phyloP scores from a whole-genome alignment of 2,113 vertebrate species.

The Dasyornis broadbenti region DNA sequence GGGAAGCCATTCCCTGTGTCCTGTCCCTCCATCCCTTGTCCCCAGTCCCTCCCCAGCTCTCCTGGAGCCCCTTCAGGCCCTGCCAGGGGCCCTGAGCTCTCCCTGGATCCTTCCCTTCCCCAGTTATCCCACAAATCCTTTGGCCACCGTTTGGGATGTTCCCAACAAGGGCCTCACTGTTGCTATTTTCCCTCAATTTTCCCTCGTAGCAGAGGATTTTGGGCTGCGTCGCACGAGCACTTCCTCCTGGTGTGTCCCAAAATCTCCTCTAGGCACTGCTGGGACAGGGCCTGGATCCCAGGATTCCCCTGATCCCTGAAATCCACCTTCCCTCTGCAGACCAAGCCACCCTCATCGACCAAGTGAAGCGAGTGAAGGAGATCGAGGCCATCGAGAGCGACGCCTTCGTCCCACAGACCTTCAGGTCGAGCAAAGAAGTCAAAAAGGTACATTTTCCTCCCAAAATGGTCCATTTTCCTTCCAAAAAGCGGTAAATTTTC shows the following conservation, averaged over 20 bases:
- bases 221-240: neutral
- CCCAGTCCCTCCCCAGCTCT: neutral
- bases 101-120: neutral
- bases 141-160: neutral
- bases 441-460: slow-evolving; percentile 72
- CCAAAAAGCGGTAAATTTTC: too few relatives aligned
- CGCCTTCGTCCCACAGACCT: slow-evolving; percentile 92
- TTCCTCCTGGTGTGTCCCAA: neutral
- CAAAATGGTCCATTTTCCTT: too few relatives aligned
- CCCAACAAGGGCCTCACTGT: neutral
- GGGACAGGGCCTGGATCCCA: neutral
- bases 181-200: neutral
- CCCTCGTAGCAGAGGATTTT: neutral
- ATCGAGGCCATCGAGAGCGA: slow-evolving; percentile 97
- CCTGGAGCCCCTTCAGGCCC: neutral
- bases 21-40: neutral
- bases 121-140: neutral
- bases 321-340: slow-evolving; percentile 69
- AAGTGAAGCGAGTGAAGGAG: slow-evolving; percentile 94
- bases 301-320: neutral
- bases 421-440: slow-evolving; percentile 92
- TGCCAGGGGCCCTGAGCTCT: neutral
- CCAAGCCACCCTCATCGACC: slow-evolving; percentile 86
- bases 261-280: neutral
- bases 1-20: neutral